Conservation (phyloP, 2,888 invertebrate species). For the Agrochola circellaris region DNA sequence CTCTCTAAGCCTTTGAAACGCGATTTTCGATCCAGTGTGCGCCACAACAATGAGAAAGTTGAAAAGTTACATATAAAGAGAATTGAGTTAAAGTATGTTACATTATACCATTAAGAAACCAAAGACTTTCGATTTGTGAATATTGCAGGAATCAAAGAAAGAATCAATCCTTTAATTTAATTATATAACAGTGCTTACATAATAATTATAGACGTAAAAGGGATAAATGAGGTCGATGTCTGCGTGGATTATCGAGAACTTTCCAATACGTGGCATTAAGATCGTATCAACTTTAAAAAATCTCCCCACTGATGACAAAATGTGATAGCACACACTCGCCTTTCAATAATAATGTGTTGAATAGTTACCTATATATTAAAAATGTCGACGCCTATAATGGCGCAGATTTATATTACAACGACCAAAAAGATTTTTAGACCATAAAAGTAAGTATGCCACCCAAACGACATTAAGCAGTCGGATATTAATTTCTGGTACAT, state of each 20-base stretch:
- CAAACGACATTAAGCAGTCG: conserved; percentile 5
- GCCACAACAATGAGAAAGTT: too few relatives aligned
- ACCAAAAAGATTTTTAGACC: conserved; percentile 8
- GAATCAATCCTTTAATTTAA: background rate
- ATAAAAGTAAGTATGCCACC: background rate
- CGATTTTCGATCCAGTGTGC: too few relatives aligned
- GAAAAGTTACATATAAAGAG: background rate
- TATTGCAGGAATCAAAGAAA: background rate
- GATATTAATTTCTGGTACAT: conserved; percentile 8
- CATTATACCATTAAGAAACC: background rate
- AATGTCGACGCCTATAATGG: background rate
- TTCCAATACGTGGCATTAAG: conserved; percentile 28
- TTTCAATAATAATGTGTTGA: conserved; percentile 3
- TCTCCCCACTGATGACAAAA: conserved; percentile 56
- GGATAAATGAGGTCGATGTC: conserved; percentile 31
- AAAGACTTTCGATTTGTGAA: background rate
- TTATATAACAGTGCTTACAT: background rate
- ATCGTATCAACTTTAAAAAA: conserved; percentile 36
- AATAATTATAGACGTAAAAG: conserved; percentile 14
- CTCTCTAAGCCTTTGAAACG: too few relatives aligned
- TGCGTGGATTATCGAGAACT: conserved; percentile 28
- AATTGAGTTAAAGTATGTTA: too few relatives aligned
- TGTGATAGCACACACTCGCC: conserved; percentile 67
- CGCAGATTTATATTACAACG: conserved; percentile 1
- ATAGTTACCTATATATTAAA: background rate